A percentile compares a stretch with the other conserved stretches of the same genome.
phyloP scores from a whole-genome alignment of 2,888 invertebrate genomes.

The Stenurella melanura region DNA sequence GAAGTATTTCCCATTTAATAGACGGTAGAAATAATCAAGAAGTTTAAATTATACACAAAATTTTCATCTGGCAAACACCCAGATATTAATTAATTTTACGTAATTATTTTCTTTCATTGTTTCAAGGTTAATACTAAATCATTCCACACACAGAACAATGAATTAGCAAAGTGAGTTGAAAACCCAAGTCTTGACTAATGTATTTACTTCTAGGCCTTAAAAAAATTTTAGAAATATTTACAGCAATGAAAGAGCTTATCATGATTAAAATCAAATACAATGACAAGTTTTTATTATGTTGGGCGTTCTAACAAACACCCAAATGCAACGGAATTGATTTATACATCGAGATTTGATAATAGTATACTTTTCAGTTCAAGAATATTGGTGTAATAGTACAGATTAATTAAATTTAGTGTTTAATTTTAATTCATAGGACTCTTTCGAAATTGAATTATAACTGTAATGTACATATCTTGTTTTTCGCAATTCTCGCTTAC shows the following conservation, averaged over 20 bases:
- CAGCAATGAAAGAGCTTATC: neutral
- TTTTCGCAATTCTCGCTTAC: no score
- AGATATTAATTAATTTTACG: neutral
- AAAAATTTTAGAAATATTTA: neutral
- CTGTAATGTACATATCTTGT: no score
- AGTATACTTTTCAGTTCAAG: neutral
- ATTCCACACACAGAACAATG: neutral
- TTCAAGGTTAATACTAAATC: neutral
- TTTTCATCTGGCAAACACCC: neutral
- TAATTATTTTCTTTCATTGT: neutral
- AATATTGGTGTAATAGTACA: neutral
- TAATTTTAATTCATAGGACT: neutral
- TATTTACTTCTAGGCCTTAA: neutral
- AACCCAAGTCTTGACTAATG: neutral
- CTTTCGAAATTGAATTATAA: neutral
- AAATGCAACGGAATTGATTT: neutral
- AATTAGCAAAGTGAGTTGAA: neutral
- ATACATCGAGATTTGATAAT: neutral
- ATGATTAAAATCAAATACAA: neutral
- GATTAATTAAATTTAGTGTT: neutral
- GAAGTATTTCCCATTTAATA: conserved; percentile 17
- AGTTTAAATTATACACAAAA: neutral
- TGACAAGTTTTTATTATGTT: neutral
- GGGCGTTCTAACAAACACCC: neutral
- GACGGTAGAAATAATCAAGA: neutral